Base-by-base conservation (phyloP, 64 coral and sea anemone species). In the Montipora efflorescens region DNA sequence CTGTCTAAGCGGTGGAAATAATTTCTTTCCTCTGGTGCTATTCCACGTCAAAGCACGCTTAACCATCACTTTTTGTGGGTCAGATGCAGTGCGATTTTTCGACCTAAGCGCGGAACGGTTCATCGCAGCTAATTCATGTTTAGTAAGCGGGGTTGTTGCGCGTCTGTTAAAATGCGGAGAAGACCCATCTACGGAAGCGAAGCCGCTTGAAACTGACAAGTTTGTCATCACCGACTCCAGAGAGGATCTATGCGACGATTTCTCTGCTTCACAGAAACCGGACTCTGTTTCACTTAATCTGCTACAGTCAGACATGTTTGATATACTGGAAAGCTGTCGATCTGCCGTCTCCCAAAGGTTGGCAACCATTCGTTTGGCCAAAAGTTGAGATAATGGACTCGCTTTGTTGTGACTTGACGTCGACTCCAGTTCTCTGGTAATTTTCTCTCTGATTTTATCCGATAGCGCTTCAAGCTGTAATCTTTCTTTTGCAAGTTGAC, bases 191-290 rank as follows among this genome's bases (percentile, higher is more conserved):
- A 75, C 71, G 5, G 85, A 93, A 48, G 69, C 55, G 48, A 87
- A 79, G 5, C 25, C 80, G 43, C 79, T 80, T 78, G 47, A 90
- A 53, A 67, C 6, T 15, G 69, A 83, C 7, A 75, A 58, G 73
- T 75, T 59, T 18, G 93, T 78, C 66, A 76, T 70, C 18, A 95
- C 80, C 12, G 94, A 91, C 59, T 95, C 89, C 68, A 55, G 79
- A 2, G 80, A 91, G 7, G 75, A 53, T 2, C 83, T 47, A 46
- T 91, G 57, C 1, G 25, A 45, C 51, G 59, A 90, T 45, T 93
- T 81, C 73, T 96, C 95, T 59, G 48, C 58, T 73, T 83, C 95
- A 58, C 79, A 80, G 47, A 93, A 96, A 8, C 95, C 95, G 5
- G 95, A 96, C 19, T 93, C 91, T 12, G 55, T 67, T 9, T 89